Conservation (phyloP, 2,888 invertebrate species). For the Eupelmus urozonus region DNA sequence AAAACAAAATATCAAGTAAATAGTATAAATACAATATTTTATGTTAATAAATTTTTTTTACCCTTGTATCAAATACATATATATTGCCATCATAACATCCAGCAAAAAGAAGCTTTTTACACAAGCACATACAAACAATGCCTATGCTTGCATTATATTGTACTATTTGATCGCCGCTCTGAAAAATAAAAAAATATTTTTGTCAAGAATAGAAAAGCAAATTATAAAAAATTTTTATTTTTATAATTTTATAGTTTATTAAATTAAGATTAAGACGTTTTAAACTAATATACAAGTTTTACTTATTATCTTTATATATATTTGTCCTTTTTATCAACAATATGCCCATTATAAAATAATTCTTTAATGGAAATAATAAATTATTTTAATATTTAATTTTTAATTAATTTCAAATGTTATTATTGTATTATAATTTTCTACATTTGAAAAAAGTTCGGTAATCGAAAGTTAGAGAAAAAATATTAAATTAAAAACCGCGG, state of each 20-base stretch:
- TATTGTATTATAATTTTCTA: background rate
- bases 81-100: constrained; percentile 90
- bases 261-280: background rate
- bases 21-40: constrained; percentile 16
- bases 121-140: constrained; percentile 84
- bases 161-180: constrained; percentile 84
- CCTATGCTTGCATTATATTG: constrained; percentile 84
- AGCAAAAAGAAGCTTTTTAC: constrained; percentile 82
- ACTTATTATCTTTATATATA: constrained; percentile 29
- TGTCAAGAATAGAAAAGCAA: too few relatives aligned
- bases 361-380: too few relatives aligned
- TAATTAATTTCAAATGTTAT: too few relatives aligned
- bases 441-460: background rate
- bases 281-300: background rate
- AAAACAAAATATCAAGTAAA: constrained; percentile 16
- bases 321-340: too few relatives aligned
- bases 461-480: too few relatives aligned
- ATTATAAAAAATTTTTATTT: too few relatives aligned
- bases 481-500: too few relatives aligned
- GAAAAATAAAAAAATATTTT: constrained; percentile 61
- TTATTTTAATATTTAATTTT: too few relatives aligned
- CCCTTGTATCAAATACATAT: constrained; percentile 83
- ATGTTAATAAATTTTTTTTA: constrained; percentile 60
- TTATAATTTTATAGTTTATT: too few relatives aligned
- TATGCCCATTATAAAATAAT: too few relatives aligned